Percentiles rank a stretch among this genome's conserved stretches.
Evolutionary conservation across 2,113 vertebrate genomes (phyloP).

Genomic region (Prionailurus bengalensis): DNA sequence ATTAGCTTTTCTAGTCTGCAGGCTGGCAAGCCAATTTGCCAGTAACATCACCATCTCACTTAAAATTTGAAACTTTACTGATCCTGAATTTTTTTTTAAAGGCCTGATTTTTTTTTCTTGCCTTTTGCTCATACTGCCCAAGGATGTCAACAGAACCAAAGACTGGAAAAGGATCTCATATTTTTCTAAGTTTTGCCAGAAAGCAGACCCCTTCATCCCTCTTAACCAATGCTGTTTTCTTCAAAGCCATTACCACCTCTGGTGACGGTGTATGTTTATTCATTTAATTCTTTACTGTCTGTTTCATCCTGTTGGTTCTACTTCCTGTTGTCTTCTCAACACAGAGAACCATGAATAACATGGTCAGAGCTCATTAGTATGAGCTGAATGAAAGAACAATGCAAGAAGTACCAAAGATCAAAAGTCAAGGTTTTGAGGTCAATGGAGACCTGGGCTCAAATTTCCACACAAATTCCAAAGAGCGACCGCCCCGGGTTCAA

Average conservation of each 20-base stretch:
- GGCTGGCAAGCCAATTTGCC: background rate
- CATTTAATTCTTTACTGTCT: background rate
- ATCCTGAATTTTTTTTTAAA: background rate
- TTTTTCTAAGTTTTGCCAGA: background rate
- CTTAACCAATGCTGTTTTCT: background rate
- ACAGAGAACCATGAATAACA: background rate
- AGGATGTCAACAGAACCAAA: background rate
- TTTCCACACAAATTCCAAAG: too few species aligned
- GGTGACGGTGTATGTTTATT: background rate
- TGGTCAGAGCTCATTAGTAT: background rate
- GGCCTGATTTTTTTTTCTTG: background rate
- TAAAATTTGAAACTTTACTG: background rate
- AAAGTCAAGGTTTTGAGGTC: background rate
- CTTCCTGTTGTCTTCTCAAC: background rate
- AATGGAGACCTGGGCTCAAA: background rate
- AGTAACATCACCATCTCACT: constrained; percentile 44
- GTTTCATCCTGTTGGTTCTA: background rate
- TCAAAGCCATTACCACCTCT: background rate
- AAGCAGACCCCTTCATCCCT: background rate
- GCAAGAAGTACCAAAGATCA: background rate
- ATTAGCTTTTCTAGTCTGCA: background rate
- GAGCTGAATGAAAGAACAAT: background rate
- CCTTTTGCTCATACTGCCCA: background rate
- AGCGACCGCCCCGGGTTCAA: background rate
- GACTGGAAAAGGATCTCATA: background rate